Evolutionary conservation across 2,888 invertebrate species (phyloP).

Genomic region (Norana najaformis): DNA sequence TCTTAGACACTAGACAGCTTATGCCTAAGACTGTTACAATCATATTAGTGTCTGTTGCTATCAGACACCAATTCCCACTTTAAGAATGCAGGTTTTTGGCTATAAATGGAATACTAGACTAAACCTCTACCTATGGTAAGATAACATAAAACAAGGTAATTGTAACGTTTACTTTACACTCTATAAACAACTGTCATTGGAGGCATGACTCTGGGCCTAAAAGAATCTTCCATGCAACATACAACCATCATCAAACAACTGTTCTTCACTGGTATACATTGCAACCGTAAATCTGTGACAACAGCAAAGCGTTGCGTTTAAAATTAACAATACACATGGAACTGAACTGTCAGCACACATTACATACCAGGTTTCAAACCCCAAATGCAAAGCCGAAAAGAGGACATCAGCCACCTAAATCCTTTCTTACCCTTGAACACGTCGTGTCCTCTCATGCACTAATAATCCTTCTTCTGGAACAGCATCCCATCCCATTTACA

Average conservation of each 20-base stretch:
- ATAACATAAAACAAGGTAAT: no score
- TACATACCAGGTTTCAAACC: no score
- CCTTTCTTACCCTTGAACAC: not conserved
- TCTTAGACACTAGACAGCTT: not conserved
- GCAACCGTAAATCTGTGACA: not conserved
- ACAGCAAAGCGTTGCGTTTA: not conserved
- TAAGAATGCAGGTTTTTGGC: not conserved
- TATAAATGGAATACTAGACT: not conserved
- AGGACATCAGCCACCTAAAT: not conserved
- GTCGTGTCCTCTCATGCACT: not conserved
- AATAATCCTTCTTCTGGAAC: not conserved
- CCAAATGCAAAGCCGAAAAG: not conserved
- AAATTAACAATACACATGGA: not conserved
- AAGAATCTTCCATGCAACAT: no score
- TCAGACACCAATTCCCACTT: not conserved
- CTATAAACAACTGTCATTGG: not conserved
- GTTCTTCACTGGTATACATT: not conserved
- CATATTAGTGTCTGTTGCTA: no score
- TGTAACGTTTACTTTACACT: not conserved
- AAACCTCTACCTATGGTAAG: no score
- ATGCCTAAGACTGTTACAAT: no score
- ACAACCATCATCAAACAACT: not conserved
- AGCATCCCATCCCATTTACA: no score
- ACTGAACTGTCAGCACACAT: not conserved
- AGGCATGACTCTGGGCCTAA: not conserved